Base-by-base conservation (phyloP, 2,113 vertebrate genomes). In the Sarotherodon lohbergeri region DNA sequence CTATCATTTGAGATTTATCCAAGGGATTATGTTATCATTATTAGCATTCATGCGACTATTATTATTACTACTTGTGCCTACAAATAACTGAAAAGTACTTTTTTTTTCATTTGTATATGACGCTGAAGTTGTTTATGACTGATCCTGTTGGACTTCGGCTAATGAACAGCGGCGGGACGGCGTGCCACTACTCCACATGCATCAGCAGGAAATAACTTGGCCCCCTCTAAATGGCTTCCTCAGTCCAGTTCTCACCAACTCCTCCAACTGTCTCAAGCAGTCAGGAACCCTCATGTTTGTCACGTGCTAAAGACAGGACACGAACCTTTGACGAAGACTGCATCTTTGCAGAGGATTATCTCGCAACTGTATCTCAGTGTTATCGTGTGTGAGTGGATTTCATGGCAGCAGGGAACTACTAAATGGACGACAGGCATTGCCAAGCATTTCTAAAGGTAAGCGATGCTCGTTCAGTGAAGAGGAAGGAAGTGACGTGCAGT, bases 381-480 rank as follows among this genome's bases (percentile, higher is more conserved):
- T 93, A 88, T 86, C 86, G 89, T 91, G 92, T 94, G 6, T 87
- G 92, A 93, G 91, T 90, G 93, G 94, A 93, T 93, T 90, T 90
- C 87, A 90, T 87, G 91, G 87, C 92, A 87, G 84, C 90, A 85
- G 89, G 91, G 91, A 86, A 80, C 89, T 82, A 82, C 89, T 82
- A 82, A 94, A 92, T 7, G 89, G 93, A 95, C 83, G 39, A 82
- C 93, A 83, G 90, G 86, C 90, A 82, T 82, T 93, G 88, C 80
- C 71, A 55, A 86, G 89, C 92, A 50, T 94, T 95, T 93, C 84
- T 88, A 89, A 94, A 96, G 96, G 95, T 96, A 96, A 96, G 96
- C 91, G 9, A 89, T 68, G 90, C 89, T 93, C 80, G 83, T 90
- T 92, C 50, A 82, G 61, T 88, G 93, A 86, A 16, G 90, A 80